Conservation (phyloP, 2,888 invertebrate species). For the Lasioglossum zephyrum region DNA sequence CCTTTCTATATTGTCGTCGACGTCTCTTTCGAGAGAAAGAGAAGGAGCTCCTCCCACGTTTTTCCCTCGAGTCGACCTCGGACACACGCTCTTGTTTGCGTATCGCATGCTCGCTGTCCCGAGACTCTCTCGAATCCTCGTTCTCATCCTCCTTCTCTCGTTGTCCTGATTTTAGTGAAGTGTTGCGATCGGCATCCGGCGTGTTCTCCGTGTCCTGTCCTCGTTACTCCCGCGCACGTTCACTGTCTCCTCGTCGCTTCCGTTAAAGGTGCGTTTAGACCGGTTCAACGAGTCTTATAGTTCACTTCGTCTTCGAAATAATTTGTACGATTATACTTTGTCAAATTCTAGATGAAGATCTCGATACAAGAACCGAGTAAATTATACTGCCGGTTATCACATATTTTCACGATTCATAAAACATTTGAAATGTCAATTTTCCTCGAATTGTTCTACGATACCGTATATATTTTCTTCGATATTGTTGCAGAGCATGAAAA, state of each 20-base stretch:
- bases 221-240: conserved; percentile 35
- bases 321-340: no score
- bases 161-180: conserved; percentile 73
- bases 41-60: conserved; percentile 69
- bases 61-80: conserved; percentile 67
- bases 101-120: conserved; percentile 59
- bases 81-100: conserved; percentile 71
- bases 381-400: no score
- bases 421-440: neutral
- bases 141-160: conserved; percentile 68
- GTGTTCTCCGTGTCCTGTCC: conserved; percentile 56
- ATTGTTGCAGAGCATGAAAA: neutral
- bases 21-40: conserved; percentile 19
- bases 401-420: no score
- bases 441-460: neutral
- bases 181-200: conserved; percentile 69
- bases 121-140: conserved; percentile 63
- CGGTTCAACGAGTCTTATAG: conserved; percentile 27
- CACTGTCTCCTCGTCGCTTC: conserved; percentile 43
- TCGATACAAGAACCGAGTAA: no score
- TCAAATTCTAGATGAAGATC: no score
- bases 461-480: neutral
- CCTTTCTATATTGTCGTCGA: neutral
- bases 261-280: conserved; percentile 61
- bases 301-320: no score